Evolutionary conservation across 1,140 invertebrate genomes (phyloP).

Genomic region (Heliconius melpomene): DNA sequence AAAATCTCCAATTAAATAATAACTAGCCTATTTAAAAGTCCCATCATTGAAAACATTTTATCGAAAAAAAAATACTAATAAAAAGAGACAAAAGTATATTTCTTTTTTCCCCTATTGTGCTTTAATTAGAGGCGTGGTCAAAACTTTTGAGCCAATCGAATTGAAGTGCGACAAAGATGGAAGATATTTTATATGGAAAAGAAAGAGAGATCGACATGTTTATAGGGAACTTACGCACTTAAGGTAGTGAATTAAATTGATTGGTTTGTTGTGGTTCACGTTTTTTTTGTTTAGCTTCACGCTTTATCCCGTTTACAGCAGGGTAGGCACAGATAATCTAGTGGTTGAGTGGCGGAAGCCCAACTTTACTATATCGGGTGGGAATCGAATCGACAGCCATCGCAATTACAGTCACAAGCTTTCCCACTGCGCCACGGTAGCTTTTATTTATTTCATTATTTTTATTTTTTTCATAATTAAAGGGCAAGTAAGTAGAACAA

Average conservation of each 20-base stretch:
- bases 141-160: conserved; percentile 58
- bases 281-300: neutral
- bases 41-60: neutral
- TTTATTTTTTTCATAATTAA: too few species aligned
- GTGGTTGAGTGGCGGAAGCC: neutral
- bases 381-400: too few species aligned
- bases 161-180: conserved; percentile 46
- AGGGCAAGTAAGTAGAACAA: too few species aligned
- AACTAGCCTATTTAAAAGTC: neutral
- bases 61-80: neutral
- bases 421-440: too few species aligned
- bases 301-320: neutral
- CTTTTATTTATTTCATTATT: too few species aligned
- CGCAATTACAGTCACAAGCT: too few species aligned
- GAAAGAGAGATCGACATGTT: conserved; percentile 49
- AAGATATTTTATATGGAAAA: conserved; percentile 16
- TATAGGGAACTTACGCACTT: conserved; percentile 49
- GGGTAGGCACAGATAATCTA: neutral
- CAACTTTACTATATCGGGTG: too few species aligned
- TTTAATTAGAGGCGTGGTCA: conserved; percentile 54
- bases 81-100: conserved; percentile 46
- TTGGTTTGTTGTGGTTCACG: conserved; percentile 25
- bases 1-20: neutral
- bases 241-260: conserved; percentile 51
- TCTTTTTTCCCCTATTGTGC: conserved; percentile 63